A percentile compares a stretch with the other conserved stretches of the same genome.
phyloP scores from a whole-genome alignment of 2,888 invertebrate species.

The Amiota mariae region DNA sequence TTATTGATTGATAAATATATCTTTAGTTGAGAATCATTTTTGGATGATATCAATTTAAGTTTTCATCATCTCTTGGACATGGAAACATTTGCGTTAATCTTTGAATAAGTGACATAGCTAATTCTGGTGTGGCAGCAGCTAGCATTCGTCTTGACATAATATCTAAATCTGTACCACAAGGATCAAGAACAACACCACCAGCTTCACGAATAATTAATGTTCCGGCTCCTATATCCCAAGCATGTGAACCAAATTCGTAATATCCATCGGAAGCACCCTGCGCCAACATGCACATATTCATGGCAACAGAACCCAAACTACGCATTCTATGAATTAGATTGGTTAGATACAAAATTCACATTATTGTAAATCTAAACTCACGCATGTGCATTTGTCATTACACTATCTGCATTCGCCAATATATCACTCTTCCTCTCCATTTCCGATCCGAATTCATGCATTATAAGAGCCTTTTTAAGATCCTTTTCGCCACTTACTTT shows the following conservation, averaged over 20 bases:
- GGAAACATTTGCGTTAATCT: slow-evolving; percentile 19
- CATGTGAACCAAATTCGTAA: slow-evolving; percentile 90
- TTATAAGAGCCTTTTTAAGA: slow-evolving; percentile 80
- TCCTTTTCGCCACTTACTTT: slow-evolving; percentile 81
- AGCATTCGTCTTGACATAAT: slow-evolving; percentile 71
- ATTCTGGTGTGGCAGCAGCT: slow-evolving; percentile 13
- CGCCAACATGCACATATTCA: slow-evolving; percentile 93
- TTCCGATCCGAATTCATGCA: slow-evolving; percentile 80
- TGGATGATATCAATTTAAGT: neutral
- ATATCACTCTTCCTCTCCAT: neutral
- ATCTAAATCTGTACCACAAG: slow-evolving; percentile 76
- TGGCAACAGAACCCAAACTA: slow-evolving; percentile 74
- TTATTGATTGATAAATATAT: neutral
- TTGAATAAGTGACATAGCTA: neutral
- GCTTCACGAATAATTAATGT: slow-evolving; percentile 83
- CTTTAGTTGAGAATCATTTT: neutral
- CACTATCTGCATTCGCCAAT: neutral
- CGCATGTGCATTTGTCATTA: slow-evolving; percentile 32
- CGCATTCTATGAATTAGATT: slow-evolving; percentile 30
- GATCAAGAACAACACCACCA: slow-evolving; percentile 81
- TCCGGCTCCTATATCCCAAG: slow-evolving; percentile 88
- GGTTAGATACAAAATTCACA: neutral
- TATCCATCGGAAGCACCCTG: slow-evolving; percentile 87
- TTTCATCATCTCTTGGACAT: slow-evolving; percentile 9
- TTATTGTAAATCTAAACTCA: slow-evolving; percentile 21